Conservation (phyloP, 2,113 vertebrate species). For the Glareola pratincola region DNA sequence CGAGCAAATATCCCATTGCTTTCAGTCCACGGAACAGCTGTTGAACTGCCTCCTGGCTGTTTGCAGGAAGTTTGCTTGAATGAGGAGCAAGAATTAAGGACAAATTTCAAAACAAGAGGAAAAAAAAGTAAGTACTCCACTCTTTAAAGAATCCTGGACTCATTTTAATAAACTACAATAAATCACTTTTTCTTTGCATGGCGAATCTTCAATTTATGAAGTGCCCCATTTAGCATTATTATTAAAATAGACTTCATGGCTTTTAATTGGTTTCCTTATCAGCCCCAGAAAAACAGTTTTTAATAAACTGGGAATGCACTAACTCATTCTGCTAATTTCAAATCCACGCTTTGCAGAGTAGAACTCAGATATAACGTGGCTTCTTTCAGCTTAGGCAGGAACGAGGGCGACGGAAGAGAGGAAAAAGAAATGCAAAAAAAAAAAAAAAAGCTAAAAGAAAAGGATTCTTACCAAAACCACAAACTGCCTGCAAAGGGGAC, state of each 20-base stretch:
- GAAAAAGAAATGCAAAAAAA: not conserved
- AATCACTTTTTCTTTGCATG: conserved; percentile 58
- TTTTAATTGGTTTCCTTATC: conserved; percentile 76
- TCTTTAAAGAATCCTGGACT: conserved; percentile 46
- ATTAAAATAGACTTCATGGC: conserved; percentile 65
- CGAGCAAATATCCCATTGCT: conserved; percentile 11
- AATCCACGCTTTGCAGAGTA: conserved; percentile 44
- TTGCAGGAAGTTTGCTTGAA: conserved; percentile 39
- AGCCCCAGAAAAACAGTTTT: conserved; percentile 53
- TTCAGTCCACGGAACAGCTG: conserved; percentile 12
- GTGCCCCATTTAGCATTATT: conserved; percentile 63
- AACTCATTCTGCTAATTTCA: conserved; percentile 53
- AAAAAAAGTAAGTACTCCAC: not conserved
- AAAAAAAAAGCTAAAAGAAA: not conserved
- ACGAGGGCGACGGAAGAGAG: not conserved
- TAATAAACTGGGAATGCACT: conserved; percentile 55
- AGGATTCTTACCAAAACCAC: not conserved
- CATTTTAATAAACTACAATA: conserved; percentile 49
- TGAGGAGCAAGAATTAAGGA: not conserved
- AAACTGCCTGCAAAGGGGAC: not conserved
- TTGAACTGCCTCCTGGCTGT: conserved; percentile 5
- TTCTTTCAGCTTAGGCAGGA: not conserved
- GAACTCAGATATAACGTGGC: not conserved
- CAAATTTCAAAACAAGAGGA: not conserved
- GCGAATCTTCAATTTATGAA: conserved; percentile 67